These are phyloP conservation scores for Brachionus manjavacas DNA, from an alignment of 1,140 invertebrate genomes.

Conservation along the genomic window DNA sequence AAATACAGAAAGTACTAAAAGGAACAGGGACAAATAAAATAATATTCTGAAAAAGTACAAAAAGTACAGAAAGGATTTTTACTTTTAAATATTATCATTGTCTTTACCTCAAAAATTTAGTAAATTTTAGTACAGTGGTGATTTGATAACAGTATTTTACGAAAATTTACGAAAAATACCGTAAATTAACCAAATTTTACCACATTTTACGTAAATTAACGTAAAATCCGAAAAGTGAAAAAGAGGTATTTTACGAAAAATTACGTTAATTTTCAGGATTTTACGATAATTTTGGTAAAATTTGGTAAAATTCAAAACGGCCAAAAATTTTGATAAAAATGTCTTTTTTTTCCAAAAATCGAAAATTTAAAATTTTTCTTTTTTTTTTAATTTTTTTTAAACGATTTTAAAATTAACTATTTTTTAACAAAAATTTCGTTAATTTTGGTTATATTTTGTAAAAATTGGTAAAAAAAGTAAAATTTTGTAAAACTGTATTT, in stretches of 20 bases:
- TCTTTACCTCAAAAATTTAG: too few relatives aligned
- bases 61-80: too few relatives aligned
- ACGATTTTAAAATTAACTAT: not conserved
- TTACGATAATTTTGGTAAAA: not conserved
- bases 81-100: too few relatives aligned
- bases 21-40: too few relatives aligned
- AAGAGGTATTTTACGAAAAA: not conserved
- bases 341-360: not conserved
- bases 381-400: not conserved
- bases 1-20: too few relatives aligned
- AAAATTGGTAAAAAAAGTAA: not conserved
- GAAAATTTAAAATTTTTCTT: not conserved
- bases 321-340: not conserved
- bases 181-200: not conserved
- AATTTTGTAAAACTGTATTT: not conserved
- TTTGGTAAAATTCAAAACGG: not conserved
- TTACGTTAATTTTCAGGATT: not conserved
- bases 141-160: not conserved
- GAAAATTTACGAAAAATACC: not conserved
- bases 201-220: not conserved
- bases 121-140: not conserved
- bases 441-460: not conserved
- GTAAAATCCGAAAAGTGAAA: not conserved
- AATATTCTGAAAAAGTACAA: too few relatives aligned
- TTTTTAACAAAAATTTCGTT: not conserved